phyloP scores from a whole-genome alignment of 1,140 invertebrate species.

The Venustaconcha ellipsiformis region DNA sequence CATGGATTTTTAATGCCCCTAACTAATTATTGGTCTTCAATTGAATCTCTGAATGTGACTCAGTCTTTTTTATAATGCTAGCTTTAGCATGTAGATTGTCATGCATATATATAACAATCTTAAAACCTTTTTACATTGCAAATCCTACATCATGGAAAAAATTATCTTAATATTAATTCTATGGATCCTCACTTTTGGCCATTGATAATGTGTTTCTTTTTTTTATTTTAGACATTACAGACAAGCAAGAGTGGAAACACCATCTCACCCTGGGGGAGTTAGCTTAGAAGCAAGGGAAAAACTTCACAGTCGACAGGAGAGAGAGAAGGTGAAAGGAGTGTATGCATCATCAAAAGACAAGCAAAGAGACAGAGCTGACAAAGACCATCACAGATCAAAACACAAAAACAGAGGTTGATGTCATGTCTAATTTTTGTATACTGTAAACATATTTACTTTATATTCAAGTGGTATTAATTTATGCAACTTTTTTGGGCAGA shows the following conservation, averaged over 20 bases:
- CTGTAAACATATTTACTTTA: no score
- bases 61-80: no score
- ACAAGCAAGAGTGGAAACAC: slow-evolving; percentile 85
- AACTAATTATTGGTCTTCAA: no score
- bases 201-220: neutral
- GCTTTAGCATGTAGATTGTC: no score
- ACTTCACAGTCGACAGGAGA: slow-evolving; percentile 73
- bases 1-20: no score
- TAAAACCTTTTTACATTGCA: neutral
- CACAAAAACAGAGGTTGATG: no score
- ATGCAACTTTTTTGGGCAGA: no score
- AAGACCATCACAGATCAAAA: neutral
- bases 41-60: no score
- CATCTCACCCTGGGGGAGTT: slow-evolving; percentile 92
- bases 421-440: no score
- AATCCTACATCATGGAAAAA: neutral
- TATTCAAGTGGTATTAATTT: no score
- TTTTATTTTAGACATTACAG: slow-evolving; percentile 78
- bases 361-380: slow-evolving; percentile 60
- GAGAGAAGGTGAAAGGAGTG: slow-evolving; percentile 72
- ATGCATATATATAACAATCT: slow-evolving; percentile 1
- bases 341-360: slow-evolving; percentile 72
- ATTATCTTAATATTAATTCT: no score
- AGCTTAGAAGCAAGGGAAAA: slow-evolving; percentile 82
- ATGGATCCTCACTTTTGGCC: no score